A percentile compares a stretch with the other conserved stretches of the same genome.
Evolutionary conservation across 1,140 invertebrate genomes (phyloP).

Genomic region (Euura lappo): DNA sequence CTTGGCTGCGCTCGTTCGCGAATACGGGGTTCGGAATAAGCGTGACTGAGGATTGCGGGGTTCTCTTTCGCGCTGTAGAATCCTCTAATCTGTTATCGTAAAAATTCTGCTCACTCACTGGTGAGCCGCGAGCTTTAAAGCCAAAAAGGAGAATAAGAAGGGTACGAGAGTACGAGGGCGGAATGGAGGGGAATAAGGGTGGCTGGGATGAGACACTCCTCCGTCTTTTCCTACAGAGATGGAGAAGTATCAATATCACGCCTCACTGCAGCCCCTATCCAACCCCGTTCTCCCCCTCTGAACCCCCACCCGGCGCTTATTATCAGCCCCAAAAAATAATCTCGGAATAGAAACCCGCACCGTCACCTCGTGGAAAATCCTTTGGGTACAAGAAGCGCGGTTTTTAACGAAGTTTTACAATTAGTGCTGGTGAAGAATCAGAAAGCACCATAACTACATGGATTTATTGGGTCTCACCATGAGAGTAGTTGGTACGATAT

Average conservation of each 20-base stretch:
- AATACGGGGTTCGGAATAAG: conserved; percentile 10
- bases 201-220: conserved; percentile 36
- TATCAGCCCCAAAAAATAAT: conserved; percentile 48
- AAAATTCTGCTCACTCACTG: conserved; percentile 43
- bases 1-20: not conserved
- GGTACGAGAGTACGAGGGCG: not conserved
- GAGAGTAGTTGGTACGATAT: too few species aligned
- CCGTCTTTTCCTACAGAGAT: conserved; percentile 27
- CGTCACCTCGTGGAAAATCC: conserved; percentile 3
- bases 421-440: too few species aligned
- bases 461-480: too few species aligned
- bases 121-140: conserved; percentile 34
- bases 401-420: too few species aligned
- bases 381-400: too few species aligned
- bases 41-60: not conserved
- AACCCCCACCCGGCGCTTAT: conserved; percentile 33
- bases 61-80: conserved; percentile 12
- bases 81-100: conserved; percentile 44
- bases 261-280: conserved; percentile 41
- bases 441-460: too few species aligned
- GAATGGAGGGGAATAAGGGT: too few species aligned
- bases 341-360: conserved; percentile 36
- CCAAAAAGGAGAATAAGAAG: conserved; percentile 23
- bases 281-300: conserved; percentile 20
- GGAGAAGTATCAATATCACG: conserved; percentile 53